phyloP scores from a whole-genome alignment of 1,140 invertebrate genomes.

The Plutomurus gul region DNA sequence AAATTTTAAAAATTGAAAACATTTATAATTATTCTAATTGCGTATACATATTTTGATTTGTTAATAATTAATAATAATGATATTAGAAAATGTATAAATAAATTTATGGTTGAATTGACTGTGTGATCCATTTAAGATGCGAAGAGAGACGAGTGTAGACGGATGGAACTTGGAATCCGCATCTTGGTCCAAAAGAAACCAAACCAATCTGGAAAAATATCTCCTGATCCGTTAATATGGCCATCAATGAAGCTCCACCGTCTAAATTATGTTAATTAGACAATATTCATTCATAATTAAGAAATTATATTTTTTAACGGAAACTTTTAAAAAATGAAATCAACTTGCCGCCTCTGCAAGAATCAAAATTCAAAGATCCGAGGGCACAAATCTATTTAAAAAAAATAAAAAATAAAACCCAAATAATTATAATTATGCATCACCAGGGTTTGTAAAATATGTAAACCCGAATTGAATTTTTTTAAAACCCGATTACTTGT shows the following conservation, averaged over 20 bases:
- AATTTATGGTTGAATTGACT: conserved; percentile 56
- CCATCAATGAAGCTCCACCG: conserved; percentile 60
- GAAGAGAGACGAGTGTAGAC: conserved; percentile 66
- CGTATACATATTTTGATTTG: no score
- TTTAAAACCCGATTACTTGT: not conserved
- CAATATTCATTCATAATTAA: no score
- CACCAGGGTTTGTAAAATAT: no score
- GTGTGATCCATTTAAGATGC: conserved; percentile 69
- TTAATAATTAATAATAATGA: no score
- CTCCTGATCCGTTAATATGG: conserved; percentile 56
- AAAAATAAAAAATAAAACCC: not conserved
- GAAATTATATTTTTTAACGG: no score
- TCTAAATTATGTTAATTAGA: no score
- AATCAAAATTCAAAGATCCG: not conserved
- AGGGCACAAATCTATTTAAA: not conserved
- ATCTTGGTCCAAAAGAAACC: conserved; percentile 71
- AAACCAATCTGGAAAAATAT: conserved; percentile 66
- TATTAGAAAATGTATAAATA: no score
- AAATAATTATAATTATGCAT: not conserved
- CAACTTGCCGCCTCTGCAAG: not conserved
- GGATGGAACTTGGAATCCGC: conserved; percentile 63
- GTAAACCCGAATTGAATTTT: not conserved
- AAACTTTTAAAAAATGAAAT: no score
- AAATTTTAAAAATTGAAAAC: no score
- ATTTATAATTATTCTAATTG: no score